Base-by-base conservation (phyloP, 1,140 invertebrate genomes). In the Brachionus calyciflorus region DNA sequence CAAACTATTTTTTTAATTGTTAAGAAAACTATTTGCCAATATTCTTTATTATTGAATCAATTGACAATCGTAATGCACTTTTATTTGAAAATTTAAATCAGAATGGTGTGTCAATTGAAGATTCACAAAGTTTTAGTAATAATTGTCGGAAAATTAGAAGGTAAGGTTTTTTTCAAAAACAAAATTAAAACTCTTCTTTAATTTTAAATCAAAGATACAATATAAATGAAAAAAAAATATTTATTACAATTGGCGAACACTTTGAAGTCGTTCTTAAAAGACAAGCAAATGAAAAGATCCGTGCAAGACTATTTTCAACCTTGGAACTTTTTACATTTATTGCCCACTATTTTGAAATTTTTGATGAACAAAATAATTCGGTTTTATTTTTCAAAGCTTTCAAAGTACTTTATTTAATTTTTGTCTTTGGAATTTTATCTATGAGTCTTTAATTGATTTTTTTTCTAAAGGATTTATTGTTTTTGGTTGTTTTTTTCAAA, bases 191-290 rank as follows among this genome's bases (percentile, higher is more conserved):
- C 33, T 60, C n/a, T 33, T 60, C 19, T 60, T 60, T n/a, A 33
- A 60, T n/a, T n/a, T n/a, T n/a, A 60, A 60, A 33, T 60, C 55
- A 60, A 37, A 60, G 55, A 33, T 60, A 33, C 28, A 60, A 60
- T 60, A 19, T 60, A 17, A 60, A 60, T 60, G 28, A 60, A 17
- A 60, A 60, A 60, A 60, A 60, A 33, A 60, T 60, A 33, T 33
- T 60, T 17, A 33, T 60, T 60, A 33, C 55, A 26, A 60, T 60
- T 28, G 55, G 55, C 33, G 55, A 60, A 33, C 55, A 60, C 33
- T 37, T 60, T 60, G 30, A 60, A 30, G 55, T 60, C 28, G 55
- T 60, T 19, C 28, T 60, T 26, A 26, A n/a, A 60, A 60, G 17
- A 33, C 55, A 33, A 33, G 55, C 55, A 60, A 28, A 60, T 28